Evolutionary conservation across 2,113 vertebrate genomes (phyloP).

Genomic region (Neodon shergylaensis): DNA sequence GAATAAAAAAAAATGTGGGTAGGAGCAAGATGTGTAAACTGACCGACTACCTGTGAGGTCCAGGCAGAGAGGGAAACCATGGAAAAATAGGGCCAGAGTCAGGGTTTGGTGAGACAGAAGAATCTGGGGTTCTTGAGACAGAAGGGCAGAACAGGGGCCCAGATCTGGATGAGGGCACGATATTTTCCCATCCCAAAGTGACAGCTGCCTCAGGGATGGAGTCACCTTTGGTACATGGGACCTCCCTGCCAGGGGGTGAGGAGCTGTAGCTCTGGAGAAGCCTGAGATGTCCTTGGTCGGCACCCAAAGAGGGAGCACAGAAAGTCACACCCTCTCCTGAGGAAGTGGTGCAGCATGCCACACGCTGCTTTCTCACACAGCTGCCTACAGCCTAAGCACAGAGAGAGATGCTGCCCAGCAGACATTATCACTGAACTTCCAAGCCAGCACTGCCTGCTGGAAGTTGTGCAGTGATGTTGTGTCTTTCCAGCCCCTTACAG

Average conservation of each 20-base stretch:
- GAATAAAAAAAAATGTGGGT: background rate
- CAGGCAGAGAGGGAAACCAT: background rate
- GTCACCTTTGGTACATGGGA: background rate
- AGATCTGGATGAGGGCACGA: background rate
- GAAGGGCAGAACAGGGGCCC: background rate
- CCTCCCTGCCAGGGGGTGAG: background rate
- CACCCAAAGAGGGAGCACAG: background rate
- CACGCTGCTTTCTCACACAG: background rate
- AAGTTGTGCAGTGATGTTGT: rapidly evolving
- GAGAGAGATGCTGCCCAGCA: background rate
- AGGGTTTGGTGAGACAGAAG: background rate
- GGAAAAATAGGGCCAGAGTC: background rate
- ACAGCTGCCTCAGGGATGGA: background rate
- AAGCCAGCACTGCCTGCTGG: too few relatives aligned
- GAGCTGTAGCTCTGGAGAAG: background rate
- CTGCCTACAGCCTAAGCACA: background rate
- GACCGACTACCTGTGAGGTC: background rate
- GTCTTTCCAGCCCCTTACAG: background rate
- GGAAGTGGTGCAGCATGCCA: background rate
- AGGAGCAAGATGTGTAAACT: background rate
- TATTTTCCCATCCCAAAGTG: background rate
- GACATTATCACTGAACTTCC: background rate
- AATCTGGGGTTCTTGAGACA: background rate
- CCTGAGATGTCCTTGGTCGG: background rate
- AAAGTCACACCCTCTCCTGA: background rate